These are phyloP conservation scores for Hydrolagus affinis DNA, from an alignment of 2,113 vertebrate genomes.

Conservation along the genomic window DNA sequence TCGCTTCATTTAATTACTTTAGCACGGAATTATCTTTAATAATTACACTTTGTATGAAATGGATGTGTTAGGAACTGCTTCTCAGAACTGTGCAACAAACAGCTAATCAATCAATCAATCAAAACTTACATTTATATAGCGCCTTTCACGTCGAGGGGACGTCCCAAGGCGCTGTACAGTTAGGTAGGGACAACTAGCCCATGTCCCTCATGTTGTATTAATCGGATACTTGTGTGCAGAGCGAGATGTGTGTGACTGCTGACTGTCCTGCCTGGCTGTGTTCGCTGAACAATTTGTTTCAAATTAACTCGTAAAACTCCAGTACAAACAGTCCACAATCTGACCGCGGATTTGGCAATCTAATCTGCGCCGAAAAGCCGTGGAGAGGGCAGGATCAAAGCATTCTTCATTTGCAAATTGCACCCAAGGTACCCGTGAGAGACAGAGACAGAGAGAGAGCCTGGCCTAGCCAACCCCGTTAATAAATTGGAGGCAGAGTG, in stretches of 20 bases:
- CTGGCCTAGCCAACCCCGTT: neutral
- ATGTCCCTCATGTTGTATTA: too few relatives aligned
- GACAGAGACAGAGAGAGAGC: slow-evolving; percentile 42
- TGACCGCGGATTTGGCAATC: slow-evolving; percentile 44
- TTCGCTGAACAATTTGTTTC: slow-evolving; percentile 38
- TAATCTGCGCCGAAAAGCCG: slow-evolving; percentile 40
- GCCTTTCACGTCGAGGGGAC: too few relatives aligned
- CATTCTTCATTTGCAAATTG: slow-evolving; percentile 62
- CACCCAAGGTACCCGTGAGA: slow-evolving; percentile 51
- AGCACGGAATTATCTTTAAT: too few relatives aligned
- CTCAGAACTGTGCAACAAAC: too few relatives aligned
- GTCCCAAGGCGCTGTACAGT: too few relatives aligned
- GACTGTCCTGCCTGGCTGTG: neutral
- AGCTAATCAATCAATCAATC: too few relatives aligned
- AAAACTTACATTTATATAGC: too few relatives aligned
- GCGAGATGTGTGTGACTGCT: neutral
- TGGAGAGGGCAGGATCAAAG: slow-evolving; percentile 65
- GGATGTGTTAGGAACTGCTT: too few relatives aligned
- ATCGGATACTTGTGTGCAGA: neutral
- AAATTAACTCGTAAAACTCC: slow-evolving; percentile 39
- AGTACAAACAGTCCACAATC: slow-evolving; percentile 35
- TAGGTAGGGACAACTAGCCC: too few relatives aligned
- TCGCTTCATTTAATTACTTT: too few relatives aligned
- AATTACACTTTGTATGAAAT: too few relatives aligned
- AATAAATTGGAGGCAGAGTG: too few relatives aligned